phyloP scores from a whole-genome alignment of 2,113 vertebrate genomes.

The Varanus komodoensis region DNA sequence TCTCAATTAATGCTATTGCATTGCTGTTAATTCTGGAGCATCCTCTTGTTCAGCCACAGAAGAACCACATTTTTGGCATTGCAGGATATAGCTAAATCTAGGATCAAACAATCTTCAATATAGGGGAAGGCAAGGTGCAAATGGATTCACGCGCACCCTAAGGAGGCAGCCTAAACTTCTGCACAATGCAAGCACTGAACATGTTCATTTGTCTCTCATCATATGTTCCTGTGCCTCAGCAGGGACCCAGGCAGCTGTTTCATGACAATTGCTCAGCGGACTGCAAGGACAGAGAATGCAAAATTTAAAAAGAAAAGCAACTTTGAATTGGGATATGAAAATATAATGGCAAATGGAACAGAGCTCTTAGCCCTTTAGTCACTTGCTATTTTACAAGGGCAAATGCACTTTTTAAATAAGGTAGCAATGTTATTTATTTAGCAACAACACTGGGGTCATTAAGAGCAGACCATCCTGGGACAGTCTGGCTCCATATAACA shows the following conservation, averaged over 20 bases:
- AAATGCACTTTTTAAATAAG: background rate
- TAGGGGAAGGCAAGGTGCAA: background rate
- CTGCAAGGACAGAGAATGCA: no score
- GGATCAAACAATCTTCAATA: background rate
- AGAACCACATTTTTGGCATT: conserved; percentile 61
- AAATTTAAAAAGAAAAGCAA: background rate
- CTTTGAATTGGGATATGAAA: no score
- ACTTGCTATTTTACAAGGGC: background rate
- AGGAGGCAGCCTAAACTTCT: background rate
- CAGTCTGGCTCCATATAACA: no score
- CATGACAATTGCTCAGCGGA: conserved; percentile 40
- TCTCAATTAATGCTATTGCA: conserved; percentile 46
- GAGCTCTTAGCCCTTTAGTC: background rate
- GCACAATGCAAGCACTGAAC: background rate
- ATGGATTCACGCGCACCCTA: background rate
- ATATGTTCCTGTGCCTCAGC: conserved; percentile 43
- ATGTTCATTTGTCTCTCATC: background rate
- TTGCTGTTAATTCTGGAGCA: conserved; percentile 55
- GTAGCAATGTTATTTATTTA: no score
- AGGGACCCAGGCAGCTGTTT: conserved; percentile 43
- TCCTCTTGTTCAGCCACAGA: conserved; percentile 28
- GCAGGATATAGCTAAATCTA: conserved; percentile 51
- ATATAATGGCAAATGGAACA: no score
- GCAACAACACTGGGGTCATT: no score
- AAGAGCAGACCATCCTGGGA: no score